Base-by-base conservation (phyloP, 1,140 invertebrate species). In the Trichogramma pretiosum region DNA sequence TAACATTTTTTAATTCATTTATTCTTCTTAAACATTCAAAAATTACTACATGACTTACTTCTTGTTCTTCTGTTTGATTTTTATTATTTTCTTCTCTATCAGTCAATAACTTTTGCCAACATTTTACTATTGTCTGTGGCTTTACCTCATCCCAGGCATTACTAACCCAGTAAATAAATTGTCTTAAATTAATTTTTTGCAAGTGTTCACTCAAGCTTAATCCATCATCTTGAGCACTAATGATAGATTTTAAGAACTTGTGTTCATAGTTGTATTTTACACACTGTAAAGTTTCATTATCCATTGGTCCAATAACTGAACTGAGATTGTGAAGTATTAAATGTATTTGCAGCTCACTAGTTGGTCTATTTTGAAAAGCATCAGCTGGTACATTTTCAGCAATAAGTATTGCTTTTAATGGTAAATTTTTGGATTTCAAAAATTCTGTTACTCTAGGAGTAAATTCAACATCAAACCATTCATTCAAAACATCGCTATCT, bases 311-410 rank as follows among this genome's bases (percentile, higher is more conserved):
- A n/a, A 72, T 43, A 17, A 61, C 48, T 7, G 56, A 51, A 11
- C 67, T 70, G 1, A 63, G 60, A 45, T 72, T 70, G 9, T 61
- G 51, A 14, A 68, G 63, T 10, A 70, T 55, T 48, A 62, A 65
- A 10, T 54, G 49, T 1, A 64, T 37, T 36, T 56, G 58, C 5
- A 68, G 55, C 50, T 58, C 50, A 23, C 53, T 52, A 4, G 38
- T 44, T 11, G 41, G 37, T 10, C 46, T 26, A 34, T 47, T 46
- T 21, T 45, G 37, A 28, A 50, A 43, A 9, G 30, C 42, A 30
- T 50, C 41, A 3, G 48, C 23, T 10, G 41, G 35, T 3, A 40
- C 35, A 14, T 50, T 50, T 16, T 44, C 42, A 11, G 43, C 41
- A 3, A 50, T 19, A 8, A 50, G 18, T 10, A 50, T 45, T 3